phyloP scores from a whole-genome alignment of 2,113 vertebrate genomes.

The Eptatretus burgeri region DNA sequence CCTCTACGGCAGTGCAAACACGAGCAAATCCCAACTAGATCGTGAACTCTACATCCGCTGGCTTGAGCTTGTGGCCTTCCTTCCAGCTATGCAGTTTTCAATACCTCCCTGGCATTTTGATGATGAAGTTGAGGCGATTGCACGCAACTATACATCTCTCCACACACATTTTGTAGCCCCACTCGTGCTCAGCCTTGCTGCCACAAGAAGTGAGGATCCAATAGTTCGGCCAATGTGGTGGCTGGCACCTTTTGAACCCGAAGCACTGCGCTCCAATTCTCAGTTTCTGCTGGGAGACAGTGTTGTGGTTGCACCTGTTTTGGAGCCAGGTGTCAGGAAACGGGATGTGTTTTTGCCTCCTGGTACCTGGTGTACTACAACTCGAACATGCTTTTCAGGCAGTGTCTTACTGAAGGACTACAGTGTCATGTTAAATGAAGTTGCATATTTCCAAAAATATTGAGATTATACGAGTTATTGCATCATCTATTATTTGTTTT shows the following conservation, averaged over 20 bases:
- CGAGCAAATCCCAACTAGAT: constrained; percentile 19
- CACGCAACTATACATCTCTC: constrained; percentile 45
- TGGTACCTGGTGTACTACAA: constrained; percentile 74
- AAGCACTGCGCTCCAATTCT: constrained; percentile 52
- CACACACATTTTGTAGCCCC: constrained; percentile 59
- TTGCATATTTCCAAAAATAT: constrained; percentile 58
- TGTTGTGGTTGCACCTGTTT: constrained; percentile 66
- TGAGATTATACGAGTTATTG: background rate
- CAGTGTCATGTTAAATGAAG: constrained; percentile 53
- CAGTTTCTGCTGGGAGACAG: constrained; percentile 91
- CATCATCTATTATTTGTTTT: too few relatives aligned
- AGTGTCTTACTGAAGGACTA: constrained; percentile 54
- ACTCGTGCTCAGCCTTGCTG: constrained; percentile 47
- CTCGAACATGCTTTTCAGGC: constrained; percentile 56
- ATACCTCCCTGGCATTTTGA: constrained; percentile 71
- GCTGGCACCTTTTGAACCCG: constrained; percentile 52
- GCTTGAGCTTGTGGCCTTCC: constrained; percentile 74
- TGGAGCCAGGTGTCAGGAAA: constrained; percentile 70
- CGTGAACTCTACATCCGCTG: constrained; percentile 81
- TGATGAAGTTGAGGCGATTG: constrained; percentile 55
- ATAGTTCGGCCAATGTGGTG: constrained; percentile 92
- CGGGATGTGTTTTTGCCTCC: constrained; percentile 65
- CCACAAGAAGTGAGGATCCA: constrained; percentile 21
- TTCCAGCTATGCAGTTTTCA: constrained; percentile 95
- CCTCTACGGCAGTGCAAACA: constrained; percentile 12